Evolutionary conservation across 2,888 invertebrate genomes (phyloP).

Genomic region (Charanyca ferruginea): DNA sequence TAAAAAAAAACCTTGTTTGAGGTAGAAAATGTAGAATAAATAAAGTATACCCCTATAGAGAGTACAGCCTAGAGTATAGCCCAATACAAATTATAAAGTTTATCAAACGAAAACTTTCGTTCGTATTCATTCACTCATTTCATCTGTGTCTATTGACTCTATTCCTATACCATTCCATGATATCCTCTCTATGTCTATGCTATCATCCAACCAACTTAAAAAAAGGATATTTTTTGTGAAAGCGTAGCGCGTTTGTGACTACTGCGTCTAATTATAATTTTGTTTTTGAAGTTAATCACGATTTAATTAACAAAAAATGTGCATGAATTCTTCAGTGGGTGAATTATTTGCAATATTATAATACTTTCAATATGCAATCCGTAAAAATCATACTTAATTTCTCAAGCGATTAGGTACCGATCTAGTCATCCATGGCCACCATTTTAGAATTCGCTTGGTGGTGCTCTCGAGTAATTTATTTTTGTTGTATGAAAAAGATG

Average conservation of each 20-base stretch:
- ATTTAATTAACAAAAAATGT: constrained; percentile 83
- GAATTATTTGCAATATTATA: constrained; percentile 72
- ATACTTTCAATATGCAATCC: constrained; percentile 64
- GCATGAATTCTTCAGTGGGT: constrained; percentile 89
- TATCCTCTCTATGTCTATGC: constrained; percentile 22
- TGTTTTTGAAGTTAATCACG: constrained; percentile 72
- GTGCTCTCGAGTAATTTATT: constrained; percentile 80
- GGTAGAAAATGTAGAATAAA: too few species aligned
- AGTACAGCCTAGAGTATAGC: too few species aligned
- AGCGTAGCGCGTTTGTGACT: constrained; percentile 83
- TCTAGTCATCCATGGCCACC: constrained; percentile 90
- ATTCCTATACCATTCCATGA: constrained; percentile 26
- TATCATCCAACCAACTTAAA: constrained; percentile 54
- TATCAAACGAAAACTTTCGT: too few species aligned
- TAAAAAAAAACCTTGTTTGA: too few species aligned
- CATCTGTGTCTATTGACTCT: constrained; percentile 57
- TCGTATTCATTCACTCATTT: constrained; percentile 45
- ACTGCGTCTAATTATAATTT: constrained; percentile 84
- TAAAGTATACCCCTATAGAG: too few species aligned
- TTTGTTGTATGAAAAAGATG: constrained; percentile 69
- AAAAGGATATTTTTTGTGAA: constrained; percentile 86
- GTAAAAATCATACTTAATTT: constrained; percentile 75
- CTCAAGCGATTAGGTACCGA: constrained; percentile 81
- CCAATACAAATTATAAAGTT: too few species aligned
- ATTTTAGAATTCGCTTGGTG: constrained; percentile 87